A percentile compares a stretch with the other conserved stretches of the same genome.
These are phyloP conservation scores for Marasmarcha lunaedactyla DNA, from an alignment of 2,888 invertebrate genomes.

Conservation along the genomic window DNA sequence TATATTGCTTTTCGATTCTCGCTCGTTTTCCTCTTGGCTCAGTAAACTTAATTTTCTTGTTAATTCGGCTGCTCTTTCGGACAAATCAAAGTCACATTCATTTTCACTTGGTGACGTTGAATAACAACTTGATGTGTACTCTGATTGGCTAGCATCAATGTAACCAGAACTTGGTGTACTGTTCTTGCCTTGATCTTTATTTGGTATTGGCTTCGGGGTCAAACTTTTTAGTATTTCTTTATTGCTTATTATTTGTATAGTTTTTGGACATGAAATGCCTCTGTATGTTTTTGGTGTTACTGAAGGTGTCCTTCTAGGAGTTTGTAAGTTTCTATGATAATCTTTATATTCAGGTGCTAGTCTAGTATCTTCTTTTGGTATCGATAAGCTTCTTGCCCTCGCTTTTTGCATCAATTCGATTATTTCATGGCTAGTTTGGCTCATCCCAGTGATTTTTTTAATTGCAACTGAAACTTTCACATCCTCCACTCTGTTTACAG, in stretches of 20 bases:
- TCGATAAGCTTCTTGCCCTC: slow-evolving; percentile 58
- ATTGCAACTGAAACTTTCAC: slow-evolving; percentile 28
- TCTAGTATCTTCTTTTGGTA: slow-evolving; percentile 61
- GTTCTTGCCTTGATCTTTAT: slow-evolving; percentile 35
- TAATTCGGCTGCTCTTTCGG: slow-evolving; percentile 53
- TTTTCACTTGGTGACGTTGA: slow-evolving; percentile 65
- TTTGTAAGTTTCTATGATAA: slow-evolving; percentile 57
- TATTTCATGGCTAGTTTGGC: slow-evolving; percentile 58
- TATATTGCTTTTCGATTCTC: slow-evolving; percentile 30
- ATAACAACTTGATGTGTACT: slow-evolving; percentile 64
- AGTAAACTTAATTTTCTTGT: slow-evolving; percentile 52
- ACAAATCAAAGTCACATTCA: slow-evolving; percentile 60
- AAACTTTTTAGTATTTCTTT: slow-evolving; percentile 66
- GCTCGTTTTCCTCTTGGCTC: slow-evolving; percentile 50
- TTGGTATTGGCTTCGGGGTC: slow-evolving; percentile 33
- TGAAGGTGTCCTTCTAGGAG: slow-evolving; percentile 61
- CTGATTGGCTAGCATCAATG: slow-evolving; percentile 63
- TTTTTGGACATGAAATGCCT: slow-evolving; percentile 65
- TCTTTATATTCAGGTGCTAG: slow-evolving; percentile 39
- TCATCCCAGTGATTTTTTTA: slow-evolving; percentile 50
- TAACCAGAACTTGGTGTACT: slow-evolving; percentile 58
- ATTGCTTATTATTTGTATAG: slow-evolving; percentile 60
- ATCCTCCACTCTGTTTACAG: slow-evolving; percentile 59
- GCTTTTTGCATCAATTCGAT: slow-evolving; percentile 61
- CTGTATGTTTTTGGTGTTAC: slow-evolving; percentile 35